These are phyloP conservation scores for Bos javanicus DNA, from an alignment of 2,113 vertebrate species.

Conservation along the genomic window DNA sequence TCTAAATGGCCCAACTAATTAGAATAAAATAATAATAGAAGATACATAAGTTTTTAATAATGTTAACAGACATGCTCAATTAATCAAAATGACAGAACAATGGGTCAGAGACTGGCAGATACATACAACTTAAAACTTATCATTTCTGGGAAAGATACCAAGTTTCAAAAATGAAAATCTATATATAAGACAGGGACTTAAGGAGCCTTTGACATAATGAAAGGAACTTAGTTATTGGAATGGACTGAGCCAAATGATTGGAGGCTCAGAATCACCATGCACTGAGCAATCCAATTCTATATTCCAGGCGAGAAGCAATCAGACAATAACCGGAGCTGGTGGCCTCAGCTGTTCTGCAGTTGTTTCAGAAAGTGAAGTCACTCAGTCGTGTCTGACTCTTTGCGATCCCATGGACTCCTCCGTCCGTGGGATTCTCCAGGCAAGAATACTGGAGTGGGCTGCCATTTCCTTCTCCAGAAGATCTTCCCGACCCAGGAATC, in stretches of 20 bases:
- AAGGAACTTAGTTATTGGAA: neutral
- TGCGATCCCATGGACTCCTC: neutral
- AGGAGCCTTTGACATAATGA: neutral
- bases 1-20: constrained; percentile 61
- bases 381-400: neutral
- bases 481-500: neutral
- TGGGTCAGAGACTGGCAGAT: neutral
- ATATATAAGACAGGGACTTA: neutral
- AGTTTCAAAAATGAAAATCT: neutral
- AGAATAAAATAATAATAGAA: constrained; percentile 61
- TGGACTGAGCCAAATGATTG: neutral
- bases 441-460: neutral
- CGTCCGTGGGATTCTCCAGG: fast-evolving
- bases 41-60: constrained; percentile 54
- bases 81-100: constrained; percentile 47
- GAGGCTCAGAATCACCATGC: neutral
- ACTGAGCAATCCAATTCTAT: fast-evolving
- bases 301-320: neutral
- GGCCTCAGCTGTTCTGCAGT: fast-evolving
- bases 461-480: neutral
- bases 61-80: constrained; percentile 50
- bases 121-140: neutral
- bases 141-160: neutral
- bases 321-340: too few species aligned
- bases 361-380: neutral